Evolutionary conservation across 2,113 vertebrate species (phyloP).

Genomic region (Crotalus tigris): DNA sequence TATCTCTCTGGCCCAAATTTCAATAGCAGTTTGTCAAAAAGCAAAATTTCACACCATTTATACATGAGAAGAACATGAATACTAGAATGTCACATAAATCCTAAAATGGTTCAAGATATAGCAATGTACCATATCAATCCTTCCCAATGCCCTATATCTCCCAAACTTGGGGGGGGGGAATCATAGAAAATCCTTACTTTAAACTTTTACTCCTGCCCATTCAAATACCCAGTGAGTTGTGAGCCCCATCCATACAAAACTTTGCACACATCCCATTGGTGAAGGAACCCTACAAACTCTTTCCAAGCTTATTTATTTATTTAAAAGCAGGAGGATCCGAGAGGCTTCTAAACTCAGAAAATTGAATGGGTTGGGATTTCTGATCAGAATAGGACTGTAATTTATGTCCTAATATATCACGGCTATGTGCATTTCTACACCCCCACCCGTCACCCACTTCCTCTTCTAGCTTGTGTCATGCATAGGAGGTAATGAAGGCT

Average conservation of each 20-base stretch:
- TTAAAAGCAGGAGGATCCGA: neutral
- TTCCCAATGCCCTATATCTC: neutral
- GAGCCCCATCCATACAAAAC: neutral
- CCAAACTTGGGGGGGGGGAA: neutral
- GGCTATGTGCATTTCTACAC: conserved; percentile 22
- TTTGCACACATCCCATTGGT: neutral
- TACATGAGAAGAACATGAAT: neutral
- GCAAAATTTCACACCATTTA: neutral
- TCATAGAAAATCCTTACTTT: neutral
- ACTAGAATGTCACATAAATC: neutral
- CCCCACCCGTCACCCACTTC: conserved; percentile 39
- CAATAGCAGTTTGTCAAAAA: neutral
- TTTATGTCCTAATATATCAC: conserved; percentile 48
- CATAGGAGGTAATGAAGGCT: conserved; percentile 52
- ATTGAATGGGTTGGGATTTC: conserved; percentile 16
- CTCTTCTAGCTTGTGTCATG: conserved; percentile 45
- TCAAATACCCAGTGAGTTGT: neutral
- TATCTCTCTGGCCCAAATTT: neutral
- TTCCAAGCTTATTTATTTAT: neutral
- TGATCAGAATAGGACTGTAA: conserved; percentile 29
- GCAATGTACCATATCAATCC: neutral
- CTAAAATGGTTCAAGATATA: neutral
- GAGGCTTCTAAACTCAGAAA: conserved; percentile 25
- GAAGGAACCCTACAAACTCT: neutral
- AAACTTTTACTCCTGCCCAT: neutral